Evolutionary conservation across 2,888 invertebrate genomes (phyloP), one percentile per base, ranked within the genome.

Genomic region (Polylopha cassiicola): DNA sequence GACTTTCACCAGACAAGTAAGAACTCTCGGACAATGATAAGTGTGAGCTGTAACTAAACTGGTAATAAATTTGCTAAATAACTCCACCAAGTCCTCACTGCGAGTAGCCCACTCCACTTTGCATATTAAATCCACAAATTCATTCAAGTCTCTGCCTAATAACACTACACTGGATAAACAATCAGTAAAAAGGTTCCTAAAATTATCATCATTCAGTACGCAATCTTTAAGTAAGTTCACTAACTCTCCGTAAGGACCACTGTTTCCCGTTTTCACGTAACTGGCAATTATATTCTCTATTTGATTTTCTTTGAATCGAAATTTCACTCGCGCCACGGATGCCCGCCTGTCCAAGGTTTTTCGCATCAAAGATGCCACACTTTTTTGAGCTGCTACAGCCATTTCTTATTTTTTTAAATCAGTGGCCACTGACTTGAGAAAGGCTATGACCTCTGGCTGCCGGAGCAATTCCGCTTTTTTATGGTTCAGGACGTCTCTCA

Each of bases 381-480:
- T 79, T 48, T 79, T 82, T 9, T 71, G 73, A 5, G 81, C 67
- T 26, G 71, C 56, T 1, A 82, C 58, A 37, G 84, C 78, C 86
- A 86, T 86, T 28, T 8, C 48, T 51, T 71, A 72, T 55, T 77
- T 81, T 50, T 84, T 84, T 17, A 84, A 59, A 54, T 81, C 81
- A 0, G 74, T 65, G 1, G 82, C 70, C 30, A 86, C 60, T 7
- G 73, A 59, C 48, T 82, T 84, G 3, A 86, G 51, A 39, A 75
- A 74, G n/a, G 74, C 72, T 16, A 80, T 59, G 46, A 86, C 73
- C 50, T 86, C 86, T 3, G 86, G 86, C 41, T 85, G 78, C 32
- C 85, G 72, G 0, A 86, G 66, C 28, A 86, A 51, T 58, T 82
- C 75, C 2, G 84, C 72, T 37, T 86, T 86, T 39, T 86, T 86